phyloP scores from a whole-genome alignment of 2,888 invertebrate genomes.

The Epirrhoe alternata region DNA sequence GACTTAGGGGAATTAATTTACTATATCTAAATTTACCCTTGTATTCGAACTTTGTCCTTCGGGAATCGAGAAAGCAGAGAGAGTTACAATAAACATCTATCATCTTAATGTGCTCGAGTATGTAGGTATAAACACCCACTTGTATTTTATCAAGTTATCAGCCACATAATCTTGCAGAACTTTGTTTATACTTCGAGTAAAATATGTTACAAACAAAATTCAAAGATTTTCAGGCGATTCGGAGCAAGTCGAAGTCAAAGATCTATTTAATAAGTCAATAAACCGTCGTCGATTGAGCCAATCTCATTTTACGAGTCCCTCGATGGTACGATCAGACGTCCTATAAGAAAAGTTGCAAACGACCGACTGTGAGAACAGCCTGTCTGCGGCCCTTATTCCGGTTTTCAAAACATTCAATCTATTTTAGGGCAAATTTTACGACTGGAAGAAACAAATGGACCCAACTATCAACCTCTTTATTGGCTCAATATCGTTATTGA shows the following conservation, averaged over 20 bases:
- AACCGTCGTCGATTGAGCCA: slow-evolving; percentile 76
- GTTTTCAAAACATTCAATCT: slow-evolving; percentile 52
- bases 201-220: slow-evolving; percentile 54
- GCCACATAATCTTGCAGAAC: slow-evolving; percentile 14
- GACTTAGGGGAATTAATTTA: slow-evolving; percentile 42
- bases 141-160: slow-evolving; percentile 21
- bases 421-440: slow-evolving; percentile 46
- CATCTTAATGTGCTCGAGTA: slow-evolving; percentile 28
- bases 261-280: slow-evolving; percentile 82
- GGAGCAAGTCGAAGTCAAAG: slow-evolving; percentile 65
- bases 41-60: slow-evolving; percentile 25
- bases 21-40: slow-evolving; percentile 27
- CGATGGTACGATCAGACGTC: slow-evolving; percentile 68
- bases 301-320: slow-evolving; percentile 80
- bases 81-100: slow-evolving; percentile 28
- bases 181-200: slow-evolving; percentile 20
- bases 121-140: slow-evolving; percentile 14
- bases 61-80: slow-evolving; percentile 24
- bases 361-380: slow-evolving; percentile 57
- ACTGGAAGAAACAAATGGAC: slow-evolving; percentile 41
- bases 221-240: slow-evolving; percentile 54
- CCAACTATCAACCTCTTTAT: slow-evolving; percentile 33
- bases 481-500: slow-evolving; percentile 21
- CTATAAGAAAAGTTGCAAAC: slow-evolving; percentile 64
- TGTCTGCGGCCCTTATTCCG: slow-evolving; percentile 56